Conservation (phyloP, 2,113 vertebrate species). For the Nanorana parkeri region DNA sequence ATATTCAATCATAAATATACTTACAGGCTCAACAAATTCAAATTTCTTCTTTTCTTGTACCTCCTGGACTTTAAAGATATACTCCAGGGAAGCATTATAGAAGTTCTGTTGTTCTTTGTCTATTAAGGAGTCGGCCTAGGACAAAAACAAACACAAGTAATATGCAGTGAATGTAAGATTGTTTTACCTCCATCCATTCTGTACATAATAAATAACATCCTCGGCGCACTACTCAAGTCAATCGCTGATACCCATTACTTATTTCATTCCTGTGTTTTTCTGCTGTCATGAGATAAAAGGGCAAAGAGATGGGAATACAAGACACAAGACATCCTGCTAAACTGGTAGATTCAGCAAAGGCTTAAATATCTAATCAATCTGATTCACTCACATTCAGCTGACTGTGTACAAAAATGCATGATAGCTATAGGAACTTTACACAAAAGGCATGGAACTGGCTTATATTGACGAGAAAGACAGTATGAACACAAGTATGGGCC, state of each 20-base stretch:
- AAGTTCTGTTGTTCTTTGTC: constrained; percentile 94
- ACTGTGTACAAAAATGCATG: background rate
- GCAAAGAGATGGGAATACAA: background rate
- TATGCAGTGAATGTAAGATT: background rate
- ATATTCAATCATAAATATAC: constrained; percentile 33
- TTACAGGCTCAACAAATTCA: constrained; percentile 98
- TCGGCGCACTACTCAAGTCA: background rate
- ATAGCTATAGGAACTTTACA: background rate
- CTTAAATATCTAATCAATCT: constrained; percentile 16
- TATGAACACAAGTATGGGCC: no score
- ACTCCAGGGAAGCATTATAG: constrained; percentile 94
- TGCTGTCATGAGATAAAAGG: constrained; percentile 6
- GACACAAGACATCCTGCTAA: background rate
- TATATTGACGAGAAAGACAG: no score
- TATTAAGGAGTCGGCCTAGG: constrained; percentile 91
- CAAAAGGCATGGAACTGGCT: background rate
- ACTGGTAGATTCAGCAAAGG: background rate
- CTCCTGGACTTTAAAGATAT: constrained; percentile 98
- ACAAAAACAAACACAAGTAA: constrained; percentile 57
- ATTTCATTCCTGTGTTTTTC: background rate
- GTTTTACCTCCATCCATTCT: background rate
- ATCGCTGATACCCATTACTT: constrained; percentile 1
- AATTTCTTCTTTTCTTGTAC: constrained; percentile 99
- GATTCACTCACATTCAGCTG: constrained; percentile 2
- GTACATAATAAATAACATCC: background rate